phyloP scores from a whole-genome alignment of 1,140 invertebrate species.

The Calephelis virginiensis region DNA sequence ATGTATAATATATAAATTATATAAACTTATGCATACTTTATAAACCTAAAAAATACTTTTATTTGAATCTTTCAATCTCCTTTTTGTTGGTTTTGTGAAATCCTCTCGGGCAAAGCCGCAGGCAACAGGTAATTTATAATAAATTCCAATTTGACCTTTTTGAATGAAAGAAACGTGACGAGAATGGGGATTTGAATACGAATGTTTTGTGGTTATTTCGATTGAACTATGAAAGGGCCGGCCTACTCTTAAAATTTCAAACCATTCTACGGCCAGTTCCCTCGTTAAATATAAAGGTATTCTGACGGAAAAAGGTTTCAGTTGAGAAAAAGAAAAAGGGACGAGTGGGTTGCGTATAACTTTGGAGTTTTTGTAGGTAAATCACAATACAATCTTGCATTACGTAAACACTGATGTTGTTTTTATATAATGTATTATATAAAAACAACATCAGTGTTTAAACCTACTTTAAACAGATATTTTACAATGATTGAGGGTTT shows the following conservation, averaged over 20 bases:
- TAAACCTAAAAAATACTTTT: not conserved
- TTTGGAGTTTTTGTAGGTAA: conserved; percentile 31
- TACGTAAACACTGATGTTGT: not conserved
- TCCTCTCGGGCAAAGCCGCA: not conserved
- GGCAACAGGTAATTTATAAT: conserved; percentile 14
- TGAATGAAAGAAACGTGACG: conserved; percentile 59
- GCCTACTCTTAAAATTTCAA: conserved; percentile 57
- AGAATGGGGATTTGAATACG: conserved; percentile 64
- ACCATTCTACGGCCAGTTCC: conserved; percentile 38
- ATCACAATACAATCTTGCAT: conserved; percentile 27
- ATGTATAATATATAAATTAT: too few relatives aligned
- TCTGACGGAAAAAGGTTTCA: conserved; percentile 41
- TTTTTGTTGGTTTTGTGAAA: not conserved
- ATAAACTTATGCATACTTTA: too few relatives aligned
- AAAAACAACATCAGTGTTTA: too few relatives aligned
- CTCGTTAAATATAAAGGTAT: conserved; percentile 51
- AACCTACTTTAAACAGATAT: too few relatives aligned
- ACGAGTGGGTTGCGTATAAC: conserved; percentile 34
- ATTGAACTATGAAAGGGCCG: conserved; percentile 61
- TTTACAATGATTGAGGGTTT: too few relatives aligned
- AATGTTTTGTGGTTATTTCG: conserved; percentile 70
- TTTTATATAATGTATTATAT: not conserved
- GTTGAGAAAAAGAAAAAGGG: conserved; percentile 42
- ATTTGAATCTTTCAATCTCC: not conserved
- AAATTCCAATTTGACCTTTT: conserved; percentile 46